Evolutionary conservation across 2,797 vertebrate genomes (phyloP).

Genomic region (Centropyge bicolor): DNA sequence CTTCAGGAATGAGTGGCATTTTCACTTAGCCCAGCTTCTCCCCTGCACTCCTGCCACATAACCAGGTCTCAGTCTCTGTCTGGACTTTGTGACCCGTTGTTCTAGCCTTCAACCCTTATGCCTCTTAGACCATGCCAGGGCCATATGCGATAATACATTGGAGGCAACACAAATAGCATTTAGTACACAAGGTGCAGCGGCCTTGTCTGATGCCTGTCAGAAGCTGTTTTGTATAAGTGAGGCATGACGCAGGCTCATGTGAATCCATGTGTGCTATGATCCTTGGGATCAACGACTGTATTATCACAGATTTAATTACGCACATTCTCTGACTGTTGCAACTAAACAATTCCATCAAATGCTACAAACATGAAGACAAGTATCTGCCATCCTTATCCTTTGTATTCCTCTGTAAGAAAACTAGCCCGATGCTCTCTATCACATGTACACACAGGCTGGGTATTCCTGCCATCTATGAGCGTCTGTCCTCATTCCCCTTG

Average conservation of each 20-base stretch:
- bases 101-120: conserved; percentile 66
- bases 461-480: conserved; percentile 51
- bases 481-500: conserved; percentile 59
- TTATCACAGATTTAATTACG: conserved; percentile 50
- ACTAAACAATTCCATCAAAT: conserved; percentile 19
- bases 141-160: conserved; percentile 30
- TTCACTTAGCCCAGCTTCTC: conserved; percentile 82
- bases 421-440: conserved; percentile 27
- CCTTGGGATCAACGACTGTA: conserved; percentile 31
- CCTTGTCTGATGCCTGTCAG: conserved; percentile 37
- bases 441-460: conserved; percentile 35
- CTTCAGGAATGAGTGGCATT: conserved; percentile 87
- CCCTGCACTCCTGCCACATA: conserved; percentile 73
- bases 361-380: background rate
- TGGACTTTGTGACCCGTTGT: conserved; percentile 68
- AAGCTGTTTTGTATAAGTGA: conserved; percentile 31
- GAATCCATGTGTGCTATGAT: conserved; percentile 32
- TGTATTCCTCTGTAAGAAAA: conserved; percentile 14
- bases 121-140: conserved; percentile 54
- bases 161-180: conserved; percentile 48
- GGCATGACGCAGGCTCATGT: conserved; percentile 4
- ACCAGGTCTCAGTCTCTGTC: conserved; percentile 72
- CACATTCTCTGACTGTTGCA: conserved; percentile 18
- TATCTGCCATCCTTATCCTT: background rate
- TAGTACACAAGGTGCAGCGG: conserved; percentile 24